Evolutionary conservation across 2,113 vertebrate species (phyloP).

Genomic region (Calypte anna): DNA sequence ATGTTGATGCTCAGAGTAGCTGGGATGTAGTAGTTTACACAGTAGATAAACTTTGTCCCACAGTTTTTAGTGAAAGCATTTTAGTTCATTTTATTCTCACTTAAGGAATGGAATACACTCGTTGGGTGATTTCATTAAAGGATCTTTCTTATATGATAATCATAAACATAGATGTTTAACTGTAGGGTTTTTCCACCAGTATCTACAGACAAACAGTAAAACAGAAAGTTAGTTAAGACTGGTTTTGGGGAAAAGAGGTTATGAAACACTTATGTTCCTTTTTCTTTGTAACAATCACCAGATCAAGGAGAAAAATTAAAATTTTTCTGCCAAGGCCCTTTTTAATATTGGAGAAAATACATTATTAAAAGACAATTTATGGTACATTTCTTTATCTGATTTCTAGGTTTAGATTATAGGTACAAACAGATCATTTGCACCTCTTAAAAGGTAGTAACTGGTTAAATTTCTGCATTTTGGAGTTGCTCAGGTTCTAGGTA

Average conservation of each 20-base stretch:
- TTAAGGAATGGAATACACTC: background rate
- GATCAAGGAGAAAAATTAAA: background rate
- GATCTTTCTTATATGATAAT: background rate
- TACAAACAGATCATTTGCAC: background rate
- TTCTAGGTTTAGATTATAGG: background rate
- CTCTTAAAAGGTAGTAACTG: background rate
- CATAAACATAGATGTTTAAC: background rate
- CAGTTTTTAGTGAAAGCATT: background rate
- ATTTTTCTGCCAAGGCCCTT: background rate
- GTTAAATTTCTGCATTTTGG: background rate
- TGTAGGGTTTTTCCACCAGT: accelerated
- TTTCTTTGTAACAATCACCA: background rate
- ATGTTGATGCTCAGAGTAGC: background rate
- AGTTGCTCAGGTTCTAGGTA: background rate
- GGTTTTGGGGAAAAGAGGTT: background rate
- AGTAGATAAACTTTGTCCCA: background rate
- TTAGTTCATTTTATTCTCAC: background rate
- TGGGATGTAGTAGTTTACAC: background rate
- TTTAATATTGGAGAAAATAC: background rate
- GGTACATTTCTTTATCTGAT: background rate
- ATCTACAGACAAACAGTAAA: background rate
- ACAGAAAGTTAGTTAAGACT: background rate
- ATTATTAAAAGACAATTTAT: background rate
- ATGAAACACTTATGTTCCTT: accelerated
- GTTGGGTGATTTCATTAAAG: background rate